Base-by-base conservation (phyloP, 2,113 vertebrate genomes). In the Dasyurus viverrinus region DNA sequence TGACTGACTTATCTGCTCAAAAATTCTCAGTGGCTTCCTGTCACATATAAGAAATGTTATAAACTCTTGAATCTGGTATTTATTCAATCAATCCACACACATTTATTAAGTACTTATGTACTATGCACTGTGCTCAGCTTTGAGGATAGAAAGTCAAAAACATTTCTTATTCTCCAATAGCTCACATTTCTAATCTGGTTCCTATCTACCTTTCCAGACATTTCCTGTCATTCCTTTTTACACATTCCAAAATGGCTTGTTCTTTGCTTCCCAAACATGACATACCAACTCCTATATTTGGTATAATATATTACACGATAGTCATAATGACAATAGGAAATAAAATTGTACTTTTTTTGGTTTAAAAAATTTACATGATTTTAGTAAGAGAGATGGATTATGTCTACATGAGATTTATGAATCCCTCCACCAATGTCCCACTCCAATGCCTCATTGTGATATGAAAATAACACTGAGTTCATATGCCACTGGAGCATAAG, bases 371-470 rank as follows among this genome's bases (percentile, higher is more conserved):
- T 68, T 68, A 68, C 30, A 68, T 6, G 30, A 68, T 68, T 36
- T 68, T 68, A 68, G 60, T 68, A 68, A 68, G 90, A 95, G 53
- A 91, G 89, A 54, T 92, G 90, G 89, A 50, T 47, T 76, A 25
- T 2, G 0, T 27, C 0, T 76, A 4, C 27, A 25, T 3, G 3
- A 93, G 93, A 92, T 23, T 93, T 95, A 93, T 53, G 60, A 42
- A 36, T 91, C 53, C 68, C 50, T 91, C 60, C 3, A 36, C 60
- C 30, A 68, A 36, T 36, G 2, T 68, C 30, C 30, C 3, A 36
- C 30, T 14, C 27, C 57, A 68, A 14, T 68, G 57, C 10, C 57
- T 68, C 30, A 68, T 14, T 36, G 27, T 12, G 11, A 60, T 60
- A 60, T 12, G 57, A 36, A 60, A 36, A 10, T 60, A 30, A 14